Conservation (phyloP, 2,888 invertebrate species). For the Drosophila recens region DNA sequence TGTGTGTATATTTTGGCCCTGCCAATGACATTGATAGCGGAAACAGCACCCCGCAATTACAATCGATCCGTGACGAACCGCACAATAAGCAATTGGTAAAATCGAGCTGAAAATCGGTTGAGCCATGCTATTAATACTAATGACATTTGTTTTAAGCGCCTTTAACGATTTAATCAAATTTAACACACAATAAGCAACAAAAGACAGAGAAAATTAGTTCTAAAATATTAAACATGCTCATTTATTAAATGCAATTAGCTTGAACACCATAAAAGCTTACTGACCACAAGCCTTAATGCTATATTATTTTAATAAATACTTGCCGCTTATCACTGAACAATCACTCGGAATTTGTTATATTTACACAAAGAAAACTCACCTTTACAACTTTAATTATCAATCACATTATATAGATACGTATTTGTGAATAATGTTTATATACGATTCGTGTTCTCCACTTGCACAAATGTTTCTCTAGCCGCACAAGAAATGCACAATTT, state of each 20-base stretch:
- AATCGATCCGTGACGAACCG: constrained; percentile 60
- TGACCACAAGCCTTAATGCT: background rate
- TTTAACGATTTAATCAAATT: constrained; percentile 8
- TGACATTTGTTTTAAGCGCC: constrained; percentile 13
- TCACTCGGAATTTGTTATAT: background rate
- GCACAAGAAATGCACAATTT: constrained; percentile 40
- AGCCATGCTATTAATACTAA: constrained; percentile 16
- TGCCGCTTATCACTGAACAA: background rate
- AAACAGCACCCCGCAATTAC: constrained; percentile 35
- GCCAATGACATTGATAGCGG: constrained; percentile 71
- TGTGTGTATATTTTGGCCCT: constrained; percentile 41
- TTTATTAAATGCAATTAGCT: background rate
- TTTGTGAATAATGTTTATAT: background rate
- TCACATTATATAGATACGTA: constrained; percentile 2
- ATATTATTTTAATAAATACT: background rate
- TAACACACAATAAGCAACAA: background rate
- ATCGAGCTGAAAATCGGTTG: constrained; percentile 41
- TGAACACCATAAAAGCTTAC: background rate
- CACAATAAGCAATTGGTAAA: constrained; percentile 52
- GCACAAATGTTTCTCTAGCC: constrained; percentile 12
- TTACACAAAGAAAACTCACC: background rate
- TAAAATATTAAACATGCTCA: background rate
- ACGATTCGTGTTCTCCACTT: constrained; percentile 3
- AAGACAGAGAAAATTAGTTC: too few species aligned
- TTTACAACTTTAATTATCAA: background rate